Conservation (phyloP, 2,113 vertebrate species). For the Platichthys flesus region DNA sequence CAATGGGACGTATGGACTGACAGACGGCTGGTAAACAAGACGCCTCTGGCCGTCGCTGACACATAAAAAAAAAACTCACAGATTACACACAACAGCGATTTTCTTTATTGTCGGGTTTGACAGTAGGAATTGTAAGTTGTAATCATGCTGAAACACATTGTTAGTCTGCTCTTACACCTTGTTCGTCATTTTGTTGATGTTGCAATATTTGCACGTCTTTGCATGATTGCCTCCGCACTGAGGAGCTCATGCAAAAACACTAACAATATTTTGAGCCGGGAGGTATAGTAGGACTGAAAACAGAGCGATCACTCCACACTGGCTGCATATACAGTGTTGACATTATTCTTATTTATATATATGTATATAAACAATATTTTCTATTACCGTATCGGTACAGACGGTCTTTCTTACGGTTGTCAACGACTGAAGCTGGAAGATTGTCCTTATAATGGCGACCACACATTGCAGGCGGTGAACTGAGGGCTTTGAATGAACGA, state of each 20-base stretch:
- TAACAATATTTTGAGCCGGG: constrained; percentile 40
- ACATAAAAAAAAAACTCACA: background rate
- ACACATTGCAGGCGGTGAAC: background rate
- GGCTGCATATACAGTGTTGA: constrained; percentile 50
- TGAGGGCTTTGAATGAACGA: background rate
- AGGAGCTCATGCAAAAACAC: constrained; percentile 42
- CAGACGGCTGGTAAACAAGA: too few species aligned
- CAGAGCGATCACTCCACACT: constrained; percentile 51
- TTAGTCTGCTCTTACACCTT: constrained; percentile 6
- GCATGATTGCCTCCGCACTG: constrained; percentile 10
- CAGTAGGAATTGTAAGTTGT: constrained; percentile 20
- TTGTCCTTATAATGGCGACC: constrained; percentile 6
- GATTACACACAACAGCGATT: constrained; percentile 39
- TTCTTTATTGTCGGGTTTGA: constrained; percentile 68
- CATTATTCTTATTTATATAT: constrained; percentile 16
- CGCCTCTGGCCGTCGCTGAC: too few species aligned
- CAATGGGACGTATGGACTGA: too few species aligned
- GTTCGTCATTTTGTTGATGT: constrained; percentile 8
- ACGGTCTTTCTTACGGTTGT: constrained; percentile 25
- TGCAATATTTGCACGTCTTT: constrained; percentile 32
- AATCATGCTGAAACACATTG: constrained; percentile 56
- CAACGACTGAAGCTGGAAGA: constrained; percentile 15
- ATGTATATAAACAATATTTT: constrained; percentile 5
- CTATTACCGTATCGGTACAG: constrained; percentile 34
- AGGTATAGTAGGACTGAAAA: constrained; percentile 51